Percentiles rank a stretch among this genome's conserved stretches.
Evolutionary conservation across 2,113 vertebrate genomes (phyloP).

Genomic region (Merops nubicus): DNA sequence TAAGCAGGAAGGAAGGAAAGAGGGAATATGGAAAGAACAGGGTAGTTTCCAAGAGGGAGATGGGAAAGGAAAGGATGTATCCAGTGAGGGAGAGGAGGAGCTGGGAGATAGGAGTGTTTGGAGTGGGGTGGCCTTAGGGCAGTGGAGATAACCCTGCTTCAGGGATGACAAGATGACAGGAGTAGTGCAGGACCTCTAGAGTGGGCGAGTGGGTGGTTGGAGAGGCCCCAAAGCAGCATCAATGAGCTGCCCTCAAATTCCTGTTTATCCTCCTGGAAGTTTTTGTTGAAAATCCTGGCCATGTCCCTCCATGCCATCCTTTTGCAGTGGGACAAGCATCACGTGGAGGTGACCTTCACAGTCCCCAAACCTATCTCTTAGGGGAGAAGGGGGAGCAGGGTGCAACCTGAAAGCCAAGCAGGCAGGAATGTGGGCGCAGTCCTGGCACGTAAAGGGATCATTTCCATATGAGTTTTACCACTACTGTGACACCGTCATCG

Average conservation of each 20-base stretch:
- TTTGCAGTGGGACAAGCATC: background rate
- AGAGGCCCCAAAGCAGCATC: background rate
- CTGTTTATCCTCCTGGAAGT: background rate
- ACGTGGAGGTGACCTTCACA: background rate
- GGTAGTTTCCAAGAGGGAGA: background rate
- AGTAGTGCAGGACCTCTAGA: background rate
- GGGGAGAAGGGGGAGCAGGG: background rate
- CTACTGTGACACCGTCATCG: background rate
- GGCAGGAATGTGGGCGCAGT: background rate
- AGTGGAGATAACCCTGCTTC: background rate
- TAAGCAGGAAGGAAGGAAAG: constrained; percentile 3
- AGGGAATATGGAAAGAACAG: background rate
- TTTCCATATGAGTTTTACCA: background rate
- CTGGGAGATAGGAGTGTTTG: background rate
- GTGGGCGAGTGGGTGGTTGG: background rate
- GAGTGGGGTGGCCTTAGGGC: background rate
- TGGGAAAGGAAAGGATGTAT: constrained; percentile 8
- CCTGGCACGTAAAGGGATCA: background rate
- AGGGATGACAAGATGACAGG: background rate
- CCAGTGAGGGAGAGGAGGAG: background rate
- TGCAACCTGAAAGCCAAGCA: background rate
- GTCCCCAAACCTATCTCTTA: background rate
- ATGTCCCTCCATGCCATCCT: background rate
- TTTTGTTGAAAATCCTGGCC: background rate
- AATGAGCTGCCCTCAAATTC: background rate